phyloP scores from a whole-genome alignment of 2,113 vertebrate species.

The Dermatemys mawii region DNA sequence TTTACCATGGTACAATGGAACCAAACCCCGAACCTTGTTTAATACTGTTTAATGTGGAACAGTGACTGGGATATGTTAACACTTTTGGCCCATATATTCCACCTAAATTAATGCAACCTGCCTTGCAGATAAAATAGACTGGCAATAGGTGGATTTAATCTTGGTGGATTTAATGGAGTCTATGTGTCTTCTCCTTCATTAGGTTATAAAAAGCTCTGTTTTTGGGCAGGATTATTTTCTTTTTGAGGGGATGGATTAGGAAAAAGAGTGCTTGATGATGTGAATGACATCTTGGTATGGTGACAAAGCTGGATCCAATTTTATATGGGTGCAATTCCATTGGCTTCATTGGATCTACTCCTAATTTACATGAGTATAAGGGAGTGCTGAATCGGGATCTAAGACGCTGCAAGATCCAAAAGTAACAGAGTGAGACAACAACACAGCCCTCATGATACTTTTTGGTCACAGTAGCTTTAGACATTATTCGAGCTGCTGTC shows the following conservation, averaged over 20 bases:
- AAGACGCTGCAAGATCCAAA: background rate
- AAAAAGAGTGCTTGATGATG: background rate
- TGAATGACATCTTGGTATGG: background rate
- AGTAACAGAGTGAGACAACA: background rate
- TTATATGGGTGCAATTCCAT: background rate
- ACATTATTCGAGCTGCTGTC: rapidly evolving
- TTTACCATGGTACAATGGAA: too few relatives aligned
- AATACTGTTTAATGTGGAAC: background rate
- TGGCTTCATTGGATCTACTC: background rate
- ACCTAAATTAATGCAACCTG: background rate
- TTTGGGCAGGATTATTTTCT: background rate
- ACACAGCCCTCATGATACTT: background rate
- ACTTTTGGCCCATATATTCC: background rate
- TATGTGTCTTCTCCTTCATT: background rate
- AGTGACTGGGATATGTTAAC: background rate
- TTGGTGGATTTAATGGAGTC: background rate
- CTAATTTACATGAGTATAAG: background rate
- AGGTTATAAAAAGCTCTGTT: background rate
- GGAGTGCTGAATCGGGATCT: background rate
- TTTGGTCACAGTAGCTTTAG: background rate
- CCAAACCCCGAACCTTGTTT: background rate
- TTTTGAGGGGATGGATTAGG: background rate
- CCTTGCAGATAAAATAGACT: background rate
- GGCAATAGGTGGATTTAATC: background rate
- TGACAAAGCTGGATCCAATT: background rate